Percentiles rank a stretch among this genome's conserved stretches.
Conservation (phyloP, 2,113 vertebrate genomes). For the Myrmecobius fasciatus region DNA sequence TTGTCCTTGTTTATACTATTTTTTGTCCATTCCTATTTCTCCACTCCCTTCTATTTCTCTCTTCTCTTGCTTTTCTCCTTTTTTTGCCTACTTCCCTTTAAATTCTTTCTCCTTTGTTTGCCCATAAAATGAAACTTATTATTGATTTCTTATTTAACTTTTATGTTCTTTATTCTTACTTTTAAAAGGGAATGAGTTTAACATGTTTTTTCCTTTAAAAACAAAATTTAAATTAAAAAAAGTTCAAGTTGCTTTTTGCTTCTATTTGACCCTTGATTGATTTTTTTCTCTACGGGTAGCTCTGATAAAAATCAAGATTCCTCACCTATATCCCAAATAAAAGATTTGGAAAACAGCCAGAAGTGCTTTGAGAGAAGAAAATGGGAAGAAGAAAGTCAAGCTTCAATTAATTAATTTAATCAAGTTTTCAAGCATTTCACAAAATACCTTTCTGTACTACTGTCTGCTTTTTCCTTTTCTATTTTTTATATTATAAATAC, state of each 20-base stretch:
- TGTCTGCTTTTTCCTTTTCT: neutral
- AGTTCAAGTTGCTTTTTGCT: neutral
- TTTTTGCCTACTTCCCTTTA: neutral
- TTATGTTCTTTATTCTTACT: neutral
- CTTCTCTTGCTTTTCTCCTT: neutral
- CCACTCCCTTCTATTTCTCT: neutral
- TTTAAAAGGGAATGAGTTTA: neutral
- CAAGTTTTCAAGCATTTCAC: neutral
- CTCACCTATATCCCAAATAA: neutral
- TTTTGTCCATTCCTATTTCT: neutral
- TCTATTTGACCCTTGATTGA: neutral
- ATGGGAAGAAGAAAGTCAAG: neutral
- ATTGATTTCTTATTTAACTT: neutral
- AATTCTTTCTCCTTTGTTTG: neutral
- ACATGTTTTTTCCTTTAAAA: neutral
- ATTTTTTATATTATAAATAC: conserved; percentile 26
- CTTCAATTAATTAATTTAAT: too few relatives aligned
- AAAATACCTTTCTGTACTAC: neutral
- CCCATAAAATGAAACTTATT: neutral
- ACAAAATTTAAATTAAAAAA: neutral
- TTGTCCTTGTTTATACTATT: neutral
- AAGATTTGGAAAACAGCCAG: neutral
- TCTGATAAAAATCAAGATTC: neutral
- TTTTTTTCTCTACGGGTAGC: neutral
- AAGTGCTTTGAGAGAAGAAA: neutral